Evolutionary conservation across 2,888 invertebrate genomes (phyloP), one percentile per base, ranked within the genome.

Genomic region (Ectobius pallidus): DNA sequence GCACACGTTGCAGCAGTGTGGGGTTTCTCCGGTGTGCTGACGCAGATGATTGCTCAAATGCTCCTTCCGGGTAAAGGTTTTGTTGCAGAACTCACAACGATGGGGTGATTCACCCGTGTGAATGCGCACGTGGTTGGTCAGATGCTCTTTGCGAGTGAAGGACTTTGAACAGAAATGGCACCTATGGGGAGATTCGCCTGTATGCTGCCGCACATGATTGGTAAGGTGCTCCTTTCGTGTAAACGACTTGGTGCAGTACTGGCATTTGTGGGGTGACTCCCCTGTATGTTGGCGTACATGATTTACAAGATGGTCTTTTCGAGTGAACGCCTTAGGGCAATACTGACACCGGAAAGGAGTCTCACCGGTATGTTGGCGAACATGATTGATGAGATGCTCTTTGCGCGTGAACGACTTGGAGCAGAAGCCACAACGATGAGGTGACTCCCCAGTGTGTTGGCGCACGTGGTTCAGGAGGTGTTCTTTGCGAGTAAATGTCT

Each of bases 181-280:
- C 76, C 92, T 89, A 80, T 94, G 94, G 74, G 94, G 94, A 78
- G 94, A 93, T 84, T 94, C 94, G 79, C 94, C 94, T 58, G 94
- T 94, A 83, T 94, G 94, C 82, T 94, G 94, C 70, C 94, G 88
- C 82, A 94, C 92, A 84, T 94, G 94, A 84, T 93, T 93, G 78
- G 91, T 92, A 77, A 94, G 86, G 82, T 94, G 93, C 83, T 93
- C 93, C 83, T 79, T 79, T 52, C 80, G 75, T 22, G 79, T 80
- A 75, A 80, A 79, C 46, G 77, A 80, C 82, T 84, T 81, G 83
- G 93, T 92, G 85, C 94, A 94, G 81, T 93, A 91, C 83, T 93
- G 93, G 84, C 94, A 95, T 80, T 92, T 89, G 84, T 91, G 91
- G 27, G 94, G 94, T 74, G 94, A 93, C 82, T 93, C 93, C 74